Conservation (phyloP, 1,140 invertebrate species). For the Papilio xuthus region DNA sequence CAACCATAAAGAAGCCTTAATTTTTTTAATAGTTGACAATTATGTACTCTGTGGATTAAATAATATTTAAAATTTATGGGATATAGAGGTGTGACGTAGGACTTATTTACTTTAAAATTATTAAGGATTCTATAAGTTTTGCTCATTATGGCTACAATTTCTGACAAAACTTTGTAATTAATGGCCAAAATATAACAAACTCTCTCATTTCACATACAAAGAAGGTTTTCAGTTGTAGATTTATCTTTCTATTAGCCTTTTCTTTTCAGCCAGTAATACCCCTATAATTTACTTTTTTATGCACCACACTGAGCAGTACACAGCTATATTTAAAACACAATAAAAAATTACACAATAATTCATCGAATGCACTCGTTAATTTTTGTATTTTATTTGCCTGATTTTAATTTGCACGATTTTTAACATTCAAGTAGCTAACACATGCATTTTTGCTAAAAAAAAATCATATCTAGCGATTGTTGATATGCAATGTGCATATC, state of each 20-base stretch:
- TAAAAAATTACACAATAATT: not conserved
- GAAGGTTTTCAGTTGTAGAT: not conserved
- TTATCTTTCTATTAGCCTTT: conserved; percentile 11
- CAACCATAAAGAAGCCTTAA: not conserved
- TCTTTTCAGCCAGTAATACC: conserved; percentile 21
- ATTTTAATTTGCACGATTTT: conserved; percentile 5
- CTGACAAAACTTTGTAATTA: not conserved
- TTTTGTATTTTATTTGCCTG: not conserved
- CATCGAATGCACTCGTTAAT: not conserved
- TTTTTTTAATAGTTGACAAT: not conserved
- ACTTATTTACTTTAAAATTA: conserved; percentile 12
- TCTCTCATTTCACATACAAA: not conserved
- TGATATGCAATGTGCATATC: too few relatives aligned
- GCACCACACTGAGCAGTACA: conserved; percentile 15
- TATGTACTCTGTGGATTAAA: not conserved
- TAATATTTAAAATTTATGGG: too few relatives aligned
- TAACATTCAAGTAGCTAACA: conserved; percentile 13
- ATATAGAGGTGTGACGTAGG: conserved; percentile 30
- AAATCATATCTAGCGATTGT: not conserved
- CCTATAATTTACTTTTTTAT: not conserved
- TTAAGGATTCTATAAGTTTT: not conserved
- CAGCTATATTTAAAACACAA: not conserved
- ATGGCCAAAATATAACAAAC: not conserved
- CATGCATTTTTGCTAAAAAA: not conserved
- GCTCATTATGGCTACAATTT: not conserved